Evolutionary conservation across 2,113 vertebrate genomes (phyloP).

Genomic region (Salminus brasiliensis): DNA sequence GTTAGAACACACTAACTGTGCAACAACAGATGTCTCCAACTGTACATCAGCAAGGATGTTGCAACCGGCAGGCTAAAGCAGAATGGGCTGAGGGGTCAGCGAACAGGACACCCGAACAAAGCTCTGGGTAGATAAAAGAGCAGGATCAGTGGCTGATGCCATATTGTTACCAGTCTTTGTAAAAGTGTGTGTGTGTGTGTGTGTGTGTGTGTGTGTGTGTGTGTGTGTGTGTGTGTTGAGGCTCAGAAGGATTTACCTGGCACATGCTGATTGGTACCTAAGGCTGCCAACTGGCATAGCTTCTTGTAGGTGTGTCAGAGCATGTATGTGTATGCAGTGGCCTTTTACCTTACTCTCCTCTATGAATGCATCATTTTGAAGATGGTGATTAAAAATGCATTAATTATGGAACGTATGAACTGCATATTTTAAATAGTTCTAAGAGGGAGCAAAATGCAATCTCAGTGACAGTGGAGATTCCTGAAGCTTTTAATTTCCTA

Average conservation of each 20-base stretch:
- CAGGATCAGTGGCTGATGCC: not conserved
- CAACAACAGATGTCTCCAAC: too few relatives aligned
- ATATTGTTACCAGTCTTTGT: not conserved
- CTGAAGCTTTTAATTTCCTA: too few relatives aligned
- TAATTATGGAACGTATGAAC: too few relatives aligned
- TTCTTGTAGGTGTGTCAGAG: not conserved
- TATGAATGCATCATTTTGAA: too few relatives aligned
- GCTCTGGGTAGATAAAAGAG: not conserved
- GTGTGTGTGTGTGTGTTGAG: conserved; percentile 2
- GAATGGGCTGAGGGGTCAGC: not conserved
- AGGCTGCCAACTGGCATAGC: not conserved
- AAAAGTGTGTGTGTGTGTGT: not conserved
- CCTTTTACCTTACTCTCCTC: not conserved
- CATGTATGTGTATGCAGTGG: not conserved
- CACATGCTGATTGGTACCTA: not conserved
- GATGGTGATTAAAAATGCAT: too few relatives aligned
- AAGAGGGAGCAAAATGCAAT: too few relatives aligned
- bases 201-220: conserved; percentile 7
- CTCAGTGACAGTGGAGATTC: too few relatives aligned
- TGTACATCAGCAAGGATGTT: too few relatives aligned
- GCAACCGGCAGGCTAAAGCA: not conserved
- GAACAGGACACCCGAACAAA: not conserved
- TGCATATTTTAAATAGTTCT: too few relatives aligned
- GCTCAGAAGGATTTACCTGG: not conserved
- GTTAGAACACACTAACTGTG: too few relatives aligned